These are phyloP conservation scores for Vombatus ursinus DNA, from an alignment of 2,113 vertebrate species.

Conservation along the genomic window DNA sequence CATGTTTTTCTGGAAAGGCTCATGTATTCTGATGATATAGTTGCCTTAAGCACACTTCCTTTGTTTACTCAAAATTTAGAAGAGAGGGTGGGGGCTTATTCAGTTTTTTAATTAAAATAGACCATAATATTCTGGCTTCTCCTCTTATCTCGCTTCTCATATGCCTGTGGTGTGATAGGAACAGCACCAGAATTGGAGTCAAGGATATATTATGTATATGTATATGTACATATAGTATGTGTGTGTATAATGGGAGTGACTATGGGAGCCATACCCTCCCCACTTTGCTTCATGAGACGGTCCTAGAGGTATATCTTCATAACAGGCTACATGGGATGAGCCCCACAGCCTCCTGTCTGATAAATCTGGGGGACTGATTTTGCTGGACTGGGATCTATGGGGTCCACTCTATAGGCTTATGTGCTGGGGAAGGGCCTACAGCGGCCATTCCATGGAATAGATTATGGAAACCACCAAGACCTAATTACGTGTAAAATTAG, in stretches of 20 bases:
- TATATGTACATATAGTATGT: no score
- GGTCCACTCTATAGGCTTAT: background rate
- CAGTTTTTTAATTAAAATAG: conserved; percentile 16
- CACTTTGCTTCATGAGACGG: background rate
- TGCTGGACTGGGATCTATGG: background rate
- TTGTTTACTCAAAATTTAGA: background rate
- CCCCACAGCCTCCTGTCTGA: background rate
- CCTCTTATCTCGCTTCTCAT: background rate
- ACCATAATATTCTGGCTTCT: background rate
- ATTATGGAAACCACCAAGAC: background rate
- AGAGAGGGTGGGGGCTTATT: background rate
- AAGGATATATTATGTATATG: background rate
- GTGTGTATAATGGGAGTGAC: background rate
- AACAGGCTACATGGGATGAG: background rate
- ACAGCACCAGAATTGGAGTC: background rate
- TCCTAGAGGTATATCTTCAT: background rate
- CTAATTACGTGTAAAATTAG: background rate
- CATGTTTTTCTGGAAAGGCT: conserved; percentile 1
- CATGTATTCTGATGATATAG: background rate
- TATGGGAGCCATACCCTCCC: background rate
- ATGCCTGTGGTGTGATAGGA: background rate
- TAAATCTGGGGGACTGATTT: background rate
- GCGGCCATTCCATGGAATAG: background rate
- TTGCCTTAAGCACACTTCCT: conserved; percentile 31
- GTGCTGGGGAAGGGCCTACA: background rate